Conservation (phyloP, 2,113 vertebrate species). For the Tychaedon coryphoeus region DNA sequence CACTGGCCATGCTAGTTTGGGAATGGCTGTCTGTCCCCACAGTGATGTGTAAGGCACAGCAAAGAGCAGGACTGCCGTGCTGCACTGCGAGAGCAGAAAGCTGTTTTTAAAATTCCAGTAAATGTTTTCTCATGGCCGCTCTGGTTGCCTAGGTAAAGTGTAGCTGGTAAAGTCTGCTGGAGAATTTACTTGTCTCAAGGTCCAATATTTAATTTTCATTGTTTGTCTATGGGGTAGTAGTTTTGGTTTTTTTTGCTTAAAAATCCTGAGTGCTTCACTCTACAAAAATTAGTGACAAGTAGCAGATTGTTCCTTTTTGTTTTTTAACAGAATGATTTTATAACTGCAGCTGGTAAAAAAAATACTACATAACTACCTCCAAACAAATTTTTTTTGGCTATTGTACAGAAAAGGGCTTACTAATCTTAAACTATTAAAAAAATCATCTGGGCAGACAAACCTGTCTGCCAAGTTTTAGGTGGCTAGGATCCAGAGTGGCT, state of each 20-base stretch:
- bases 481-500: conserved; percentile 61
- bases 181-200: not conserved
- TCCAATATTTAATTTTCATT: not conserved
- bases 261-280: not conserved
- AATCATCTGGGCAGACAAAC: conserved; percentile 52
- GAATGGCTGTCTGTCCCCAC: not conserved
- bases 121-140: not conserved
- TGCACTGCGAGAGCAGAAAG: not conserved
- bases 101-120: not conserved
- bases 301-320: not conserved
- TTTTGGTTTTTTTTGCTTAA: not conserved
- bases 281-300: conserved; percentile 5
- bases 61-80: not conserved
- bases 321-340: conserved; percentile 13
- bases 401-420: conserved; percentile 42
- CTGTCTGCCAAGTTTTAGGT: conserved; percentile 63
- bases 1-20: not conserved
- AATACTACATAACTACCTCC: conserved; percentile 11
- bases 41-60: not conserved
- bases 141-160: not conserved
- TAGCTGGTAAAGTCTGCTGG: not conserved
- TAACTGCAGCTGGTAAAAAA: conserved; percentile 13
- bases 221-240: not conserved
- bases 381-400: conserved; percentile 32
- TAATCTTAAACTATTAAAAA: conserved; percentile 57